phyloP scores from a whole-genome alignment of 35 echinoderm and acorn worm species.

The Heliocidaris erythrogramma region DNA sequence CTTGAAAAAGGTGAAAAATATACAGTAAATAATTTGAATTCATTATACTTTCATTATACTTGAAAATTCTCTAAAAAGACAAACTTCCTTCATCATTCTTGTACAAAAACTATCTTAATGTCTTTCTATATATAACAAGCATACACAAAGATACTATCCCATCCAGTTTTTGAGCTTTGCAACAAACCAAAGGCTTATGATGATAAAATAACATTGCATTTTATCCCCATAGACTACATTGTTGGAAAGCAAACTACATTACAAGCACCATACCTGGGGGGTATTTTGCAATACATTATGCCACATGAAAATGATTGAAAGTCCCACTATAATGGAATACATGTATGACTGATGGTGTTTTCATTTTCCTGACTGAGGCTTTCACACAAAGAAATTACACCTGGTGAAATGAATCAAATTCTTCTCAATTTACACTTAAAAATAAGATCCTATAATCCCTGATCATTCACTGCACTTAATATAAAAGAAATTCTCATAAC shows the following conservation, averaged over 20 bases:
- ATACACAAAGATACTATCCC: no score
- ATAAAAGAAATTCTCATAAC: neutral
- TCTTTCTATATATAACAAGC: no score
- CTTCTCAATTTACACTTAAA: neutral
- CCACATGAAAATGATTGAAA: neutral
- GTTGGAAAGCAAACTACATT: neutral
- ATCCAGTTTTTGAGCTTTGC: no score
- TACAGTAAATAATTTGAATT: no score
- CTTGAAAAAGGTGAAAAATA: no score
- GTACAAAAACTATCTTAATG: no score
- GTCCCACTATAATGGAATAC: neutral
- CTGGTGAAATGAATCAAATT: neutral
- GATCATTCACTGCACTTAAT: neutral
- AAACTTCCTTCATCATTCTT: no score
- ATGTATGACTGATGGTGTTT: neutral
- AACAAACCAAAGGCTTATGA: neutral
- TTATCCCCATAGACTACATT: neutral
- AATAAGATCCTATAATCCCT: neutral
- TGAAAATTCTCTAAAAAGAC: no score
- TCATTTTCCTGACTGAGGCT: neutral
- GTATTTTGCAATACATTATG: neutral
- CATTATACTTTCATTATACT: no score
- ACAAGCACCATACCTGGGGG: neutral
- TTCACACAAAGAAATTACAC: neutral
- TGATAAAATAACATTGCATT: neutral